A percentile compares a stretch with the other conserved stretches of the same genome.
Evolutionary conservation across 2,113 vertebrate species (phyloP).

Genomic region (Saiga tatarica): DNA sequence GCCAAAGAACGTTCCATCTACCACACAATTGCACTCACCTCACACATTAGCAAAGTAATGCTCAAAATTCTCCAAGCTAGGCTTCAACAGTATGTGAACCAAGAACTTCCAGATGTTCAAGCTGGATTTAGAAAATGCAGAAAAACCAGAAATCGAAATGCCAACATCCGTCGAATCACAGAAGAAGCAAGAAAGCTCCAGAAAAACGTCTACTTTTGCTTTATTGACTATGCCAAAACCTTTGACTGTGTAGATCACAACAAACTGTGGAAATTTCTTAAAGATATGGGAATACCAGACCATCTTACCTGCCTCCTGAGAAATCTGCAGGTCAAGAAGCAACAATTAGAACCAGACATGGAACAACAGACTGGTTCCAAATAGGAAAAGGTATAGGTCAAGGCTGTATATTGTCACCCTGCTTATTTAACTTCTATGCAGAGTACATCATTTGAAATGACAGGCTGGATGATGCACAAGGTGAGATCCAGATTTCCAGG

Average conservation of each 20-base stretch:
- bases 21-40: background rate
- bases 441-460: background rate
- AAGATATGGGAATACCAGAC: background rate
- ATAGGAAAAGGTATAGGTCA: background rate
- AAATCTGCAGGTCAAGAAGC: background rate
- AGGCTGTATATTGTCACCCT: background rate
- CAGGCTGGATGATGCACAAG: background rate
- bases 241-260: background rate
- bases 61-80: background rate
- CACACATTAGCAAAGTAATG: background rate
- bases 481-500: background rate
- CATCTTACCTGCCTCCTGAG: background rate
- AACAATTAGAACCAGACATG: background rate
- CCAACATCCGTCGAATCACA: rapidly evolving
- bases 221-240: background rate
- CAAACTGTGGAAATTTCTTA: background rate
- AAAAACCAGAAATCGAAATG: background rate
- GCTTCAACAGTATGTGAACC: background rate
- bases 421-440: background rate
- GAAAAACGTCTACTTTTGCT: background rate
- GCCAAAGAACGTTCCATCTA: background rate
- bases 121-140: background rate
- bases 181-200: background rate
- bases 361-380: background rate
- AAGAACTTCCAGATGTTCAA: background rate